Evolutionary conservation across 2,888 invertebrate species (phyloP), one percentile per base, ranked within the genome.

Genomic region (Adelognathus sp.): DNA sequence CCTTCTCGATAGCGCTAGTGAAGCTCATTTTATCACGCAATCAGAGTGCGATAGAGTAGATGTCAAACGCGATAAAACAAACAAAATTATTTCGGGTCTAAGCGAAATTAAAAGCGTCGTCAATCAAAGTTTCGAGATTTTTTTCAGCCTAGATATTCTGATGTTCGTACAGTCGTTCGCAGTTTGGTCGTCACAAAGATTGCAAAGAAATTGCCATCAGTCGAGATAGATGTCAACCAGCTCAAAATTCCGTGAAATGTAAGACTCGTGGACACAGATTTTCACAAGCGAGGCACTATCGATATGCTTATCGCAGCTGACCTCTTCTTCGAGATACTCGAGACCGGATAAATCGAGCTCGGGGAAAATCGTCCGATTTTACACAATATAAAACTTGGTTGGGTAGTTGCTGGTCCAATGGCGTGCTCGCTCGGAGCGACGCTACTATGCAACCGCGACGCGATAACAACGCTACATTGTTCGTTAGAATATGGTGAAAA

Each of bases 1-100:
- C 31, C 67, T 82, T 69, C 36, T 81, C 2, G 78, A 80, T 50
- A 73, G 70, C 16, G 78, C 73, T 3, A 76, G 80, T 33, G 76
- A 80, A 41, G 77, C 81, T 0, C 67, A 82, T 29, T 82, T 82
- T 29, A 33, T 77, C 4, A 76, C 71, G 11, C 31, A 50, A 4
- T 18, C 73, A 7, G 66, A 71, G 16, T 74, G 79, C 41, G 64
- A 41, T n/a, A 78, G 44, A 52, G 24, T 82, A n/a, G 72, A 69
- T 1, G 16, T 76, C 7, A 69, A 46, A 27, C 61, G 54, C 52
- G 50, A 41, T 39, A 11, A 24, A 14, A 41, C 70, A 1, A 36
- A 41, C 0, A 61, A 78, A 33, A 44, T 63, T 1, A 36, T 81
- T 14, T 61, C 50, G 5, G 81, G 81, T 0, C 36, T 82, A 7